Base-by-base conservation (phyloP, 2,888 invertebrate genomes). In the Actias luna region DNA sequence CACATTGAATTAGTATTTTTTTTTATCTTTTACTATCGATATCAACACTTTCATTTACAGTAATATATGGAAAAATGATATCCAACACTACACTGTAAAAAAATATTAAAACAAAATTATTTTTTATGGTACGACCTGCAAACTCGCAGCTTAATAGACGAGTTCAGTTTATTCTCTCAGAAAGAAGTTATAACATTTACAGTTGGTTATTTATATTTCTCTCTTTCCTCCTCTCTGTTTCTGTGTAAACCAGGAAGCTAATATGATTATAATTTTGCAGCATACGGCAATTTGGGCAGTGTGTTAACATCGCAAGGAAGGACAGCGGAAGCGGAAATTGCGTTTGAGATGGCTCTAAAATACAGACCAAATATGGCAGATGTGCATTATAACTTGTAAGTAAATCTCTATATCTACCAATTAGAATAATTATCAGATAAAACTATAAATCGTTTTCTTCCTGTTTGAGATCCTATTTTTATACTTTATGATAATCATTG, bases 351-450 rank as follows among this genome's bases (percentile, higher is more conserved):
- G 89, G 99, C 99, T 65, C 95, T 99, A 70, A 95, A 95, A 77
- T 95, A 96, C 93, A 94, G 99, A 84, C 96, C 97, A 77, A 99
- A 99, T 92, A 99, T 99, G 99, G 99, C 99, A 65, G 99, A 99
- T 91, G 99, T 99, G 66, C 99, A 99, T 93, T 99, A 99, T 90
- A 99, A 99, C 93, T 94, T 99, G 98, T 99, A 93, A 98, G 98
- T 97, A 64, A 60, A 64, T 62, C 67, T 60, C 64, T 46, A 36
- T 60, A 58, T 50, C 22, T 59, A 36, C 18, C 60, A 35, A 46
- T 62, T 59, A 27, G 29, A 33, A 58, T 10, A 33, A 33, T 18
- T 12, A 22, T 31, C n/a, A 16, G 16, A 3, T 29, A 10, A 29
- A 29, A 27, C 16, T 14, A n/a, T n/a, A n/a, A n/a, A n/a, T n/a